Evolutionary conservation across 2,113 vertebrate species (phyloP), one percentile per base, ranked within the genome.

Genomic region (Nycticorax nycticorax): DNA sequence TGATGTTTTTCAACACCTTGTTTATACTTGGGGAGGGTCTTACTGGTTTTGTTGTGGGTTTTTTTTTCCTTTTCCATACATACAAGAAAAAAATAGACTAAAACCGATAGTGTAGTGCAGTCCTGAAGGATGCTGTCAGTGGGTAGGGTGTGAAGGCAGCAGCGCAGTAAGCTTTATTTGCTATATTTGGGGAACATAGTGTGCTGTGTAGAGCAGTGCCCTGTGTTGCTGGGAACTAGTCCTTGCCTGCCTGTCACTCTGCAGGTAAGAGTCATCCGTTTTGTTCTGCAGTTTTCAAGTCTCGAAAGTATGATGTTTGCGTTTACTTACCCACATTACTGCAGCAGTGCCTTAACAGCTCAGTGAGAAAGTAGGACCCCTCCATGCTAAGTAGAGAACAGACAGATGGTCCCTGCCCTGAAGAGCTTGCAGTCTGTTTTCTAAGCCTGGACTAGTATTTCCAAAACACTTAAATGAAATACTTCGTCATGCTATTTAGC

Each of bases 351-450:
- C 37, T 50, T 20, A 28, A 50, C 18, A 15, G 17, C 14, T 50
- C 32, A 1, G n/a, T 32, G 41, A 37, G 39, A 50, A 76, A 88
- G 52, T 3, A 41, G 53, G 18, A 35, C 7, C 56, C 33, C 60
- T 89, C 35, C 35, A 15, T n/a, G 3, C 15, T 3, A 35, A 71
- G 45, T 1, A 56, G 56, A 89, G 83, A 56, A 57, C 39, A 67
- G 71, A 35, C 91, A 95, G 95, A 92, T 94, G 88, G 91, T 77
- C 55, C 67, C 82, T 73, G 91, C 91, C 91, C 95, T 77, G 85
- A 41, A 86, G 91, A 91, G 63, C 79, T 69, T 8, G 3, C 67
- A 57, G 79, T 21, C 85, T 60, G 78, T 71, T 92, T 35, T 43
- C 26, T n/a, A 41, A 92, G 71, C 85, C 77, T 67, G 41, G 74